Evolutionary conservation across 2,797 vertebrate species (phyloP).

Genomic region (Paedocypris micromegethes): DNA sequence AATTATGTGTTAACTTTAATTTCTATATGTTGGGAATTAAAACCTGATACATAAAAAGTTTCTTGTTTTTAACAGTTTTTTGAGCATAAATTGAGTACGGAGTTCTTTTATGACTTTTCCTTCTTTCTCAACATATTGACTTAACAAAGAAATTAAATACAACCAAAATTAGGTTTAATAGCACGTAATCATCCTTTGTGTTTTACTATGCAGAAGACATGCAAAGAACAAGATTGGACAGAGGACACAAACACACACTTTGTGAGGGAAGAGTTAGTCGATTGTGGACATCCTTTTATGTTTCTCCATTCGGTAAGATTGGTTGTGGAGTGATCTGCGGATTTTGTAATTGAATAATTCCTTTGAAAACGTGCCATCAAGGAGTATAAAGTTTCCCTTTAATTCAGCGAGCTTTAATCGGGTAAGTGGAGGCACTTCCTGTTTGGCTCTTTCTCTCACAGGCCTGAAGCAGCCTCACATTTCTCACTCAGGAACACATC

Average conservation of each 20-base stretch:
- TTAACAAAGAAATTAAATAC: no score
- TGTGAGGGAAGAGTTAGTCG: conserved; percentile 2
- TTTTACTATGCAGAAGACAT: no score
- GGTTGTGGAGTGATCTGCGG: conserved; percentile 50
- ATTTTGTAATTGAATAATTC: conserved; percentile 60
- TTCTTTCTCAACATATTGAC: no score
- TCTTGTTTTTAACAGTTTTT: no score
- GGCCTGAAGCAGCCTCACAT: conserved; percentile 13
- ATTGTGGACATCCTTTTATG: conserved; percentile 36
- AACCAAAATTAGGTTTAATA: no score
- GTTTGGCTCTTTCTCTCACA: conserved; percentile 33
- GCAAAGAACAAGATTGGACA: no score
- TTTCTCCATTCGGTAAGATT: conserved; percentile 35
- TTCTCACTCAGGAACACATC: conserved; percentile 18
- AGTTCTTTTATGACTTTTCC: no score
- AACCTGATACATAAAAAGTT: no score
- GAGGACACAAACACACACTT: background rate
- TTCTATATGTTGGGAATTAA: no score
- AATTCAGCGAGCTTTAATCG: conserved; percentile 49
- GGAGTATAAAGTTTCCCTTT: conserved; percentile 53
- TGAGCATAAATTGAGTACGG: no score
- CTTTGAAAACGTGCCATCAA: conserved; percentile 51
- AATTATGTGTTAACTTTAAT: no score
- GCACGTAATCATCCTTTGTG: no score
- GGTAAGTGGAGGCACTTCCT: conserved; percentile 42